Conservation (phyloP, 1,140 invertebrate genomes). For the Drosophila kohkoa region DNA sequence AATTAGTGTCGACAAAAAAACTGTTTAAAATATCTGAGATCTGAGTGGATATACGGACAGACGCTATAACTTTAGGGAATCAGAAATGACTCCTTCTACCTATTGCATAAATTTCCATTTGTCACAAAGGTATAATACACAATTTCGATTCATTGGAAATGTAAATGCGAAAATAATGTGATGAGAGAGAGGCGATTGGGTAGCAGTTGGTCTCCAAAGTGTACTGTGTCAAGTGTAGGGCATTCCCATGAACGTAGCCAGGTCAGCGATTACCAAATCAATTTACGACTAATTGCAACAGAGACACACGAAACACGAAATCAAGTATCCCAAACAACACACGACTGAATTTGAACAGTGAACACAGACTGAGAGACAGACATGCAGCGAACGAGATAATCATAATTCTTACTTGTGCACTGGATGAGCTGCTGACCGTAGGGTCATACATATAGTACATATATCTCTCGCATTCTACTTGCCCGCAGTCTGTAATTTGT, state of each 20-base stretch:
- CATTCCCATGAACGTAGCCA: slow-evolving; percentile 18
- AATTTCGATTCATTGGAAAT: slow-evolving; percentile 13
- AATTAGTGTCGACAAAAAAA: too few species aligned
- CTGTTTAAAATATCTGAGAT: too few species aligned
- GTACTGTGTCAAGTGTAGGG: slow-evolving; percentile 36
- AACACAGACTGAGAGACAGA: slow-evolving; percentile 1
- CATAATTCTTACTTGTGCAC: slow-evolving; percentile 16
- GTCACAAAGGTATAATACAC: background rate
- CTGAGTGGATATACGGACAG: too few species aligned
- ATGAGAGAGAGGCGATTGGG: background rate
- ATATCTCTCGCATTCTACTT: background rate
- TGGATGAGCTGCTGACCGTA: background rate
- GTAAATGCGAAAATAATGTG: slow-evolving; percentile 5
- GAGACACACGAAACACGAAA: slow-evolving; percentile 20
- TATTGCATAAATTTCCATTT: too few species aligned
- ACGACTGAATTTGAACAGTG: background rate
- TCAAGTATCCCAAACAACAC: slow-evolving; percentile 5
- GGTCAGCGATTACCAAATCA: slow-evolving; percentile 48
- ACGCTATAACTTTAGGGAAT: too few species aligned
- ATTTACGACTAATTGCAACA: slow-evolving; percentile 51
- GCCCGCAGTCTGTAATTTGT: slow-evolving; percentile 38
- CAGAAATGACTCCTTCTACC: too few species aligned
- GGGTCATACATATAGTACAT: background rate
- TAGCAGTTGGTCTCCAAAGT: slow-evolving; percentile 11
- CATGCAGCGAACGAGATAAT: slow-evolving; percentile 22